Percentiles rank a stretch among this genome's conserved stretches.
Conservation (phyloP, 2,888 invertebrate species). For the Nycteola revayana region DNA sequence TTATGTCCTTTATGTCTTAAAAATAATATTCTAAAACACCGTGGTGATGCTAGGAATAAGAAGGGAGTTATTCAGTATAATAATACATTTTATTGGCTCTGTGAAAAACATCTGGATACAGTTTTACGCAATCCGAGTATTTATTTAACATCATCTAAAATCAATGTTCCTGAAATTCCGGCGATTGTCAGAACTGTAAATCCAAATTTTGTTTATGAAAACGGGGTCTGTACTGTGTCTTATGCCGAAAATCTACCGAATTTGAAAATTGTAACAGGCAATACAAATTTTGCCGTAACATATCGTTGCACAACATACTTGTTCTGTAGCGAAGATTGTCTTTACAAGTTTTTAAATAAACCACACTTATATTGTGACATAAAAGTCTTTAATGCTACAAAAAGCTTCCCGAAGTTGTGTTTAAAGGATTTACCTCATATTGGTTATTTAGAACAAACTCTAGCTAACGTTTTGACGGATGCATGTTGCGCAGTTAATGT, state of each 20-base stretch:
- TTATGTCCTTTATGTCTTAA: conserved; percentile 84
- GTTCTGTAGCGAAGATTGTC: conserved; percentile 77
- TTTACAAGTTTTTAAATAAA: conserved; percentile 73
- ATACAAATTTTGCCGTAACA: conserved; percentile 61
- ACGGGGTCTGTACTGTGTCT: conserved; percentile 83
- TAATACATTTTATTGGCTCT: conserved; percentile 83
- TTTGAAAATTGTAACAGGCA: conserved; percentile 68
- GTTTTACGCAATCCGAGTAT: conserved; percentile 67
- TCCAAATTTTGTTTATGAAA: conserved; percentile 63
- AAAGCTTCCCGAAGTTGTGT: conserved; percentile 59
- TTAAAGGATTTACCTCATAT: conserved; percentile 77
- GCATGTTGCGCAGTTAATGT: conserved; percentile 78
- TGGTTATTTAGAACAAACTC: conserved; percentile 84
- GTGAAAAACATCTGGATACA: conserved; percentile 71
- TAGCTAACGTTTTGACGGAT: conserved; percentile 75
- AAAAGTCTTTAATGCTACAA: conserved; percentile 59
- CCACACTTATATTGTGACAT: conserved; percentile 75
- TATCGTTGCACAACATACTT: conserved; percentile 79
- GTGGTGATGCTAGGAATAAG: conserved; percentile 73
- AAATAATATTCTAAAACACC: conserved; percentile 51
- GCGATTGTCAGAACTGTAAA: conserved; percentile 63
- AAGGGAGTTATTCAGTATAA: conserved; percentile 81
- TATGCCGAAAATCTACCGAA: conserved; percentile 79
- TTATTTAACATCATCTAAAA: conserved; percentile 44
- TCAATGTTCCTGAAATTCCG: conserved; percentile 77